These are phyloP conservation scores for Parochlus steinenii DNA, from an alignment of 2,888 invertebrate species.

Conservation along the genomic window DNA sequence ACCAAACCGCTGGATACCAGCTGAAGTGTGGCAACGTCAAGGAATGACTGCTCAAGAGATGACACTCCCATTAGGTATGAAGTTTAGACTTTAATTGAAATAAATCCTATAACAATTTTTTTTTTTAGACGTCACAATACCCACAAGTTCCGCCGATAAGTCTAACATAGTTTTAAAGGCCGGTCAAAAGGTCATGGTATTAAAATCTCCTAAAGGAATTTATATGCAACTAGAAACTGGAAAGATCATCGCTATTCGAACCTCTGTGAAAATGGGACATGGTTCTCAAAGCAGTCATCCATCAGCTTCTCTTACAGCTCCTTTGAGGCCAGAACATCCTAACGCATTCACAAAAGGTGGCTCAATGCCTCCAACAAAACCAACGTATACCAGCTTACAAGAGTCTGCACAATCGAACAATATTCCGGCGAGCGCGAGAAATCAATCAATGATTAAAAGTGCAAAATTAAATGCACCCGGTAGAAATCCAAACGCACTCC, in stretches of 20 bases:
- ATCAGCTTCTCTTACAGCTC: conserved; percentile 24
- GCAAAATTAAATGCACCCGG: no score
- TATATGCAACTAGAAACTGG: conserved; percentile 91
- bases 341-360: not conserved
- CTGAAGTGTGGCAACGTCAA: conserved; percentile 81
- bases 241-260: conserved; percentile 83
- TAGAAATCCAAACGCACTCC: not conserved
- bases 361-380: conserved; percentile 15
- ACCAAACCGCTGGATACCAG: conserved; percentile 61
- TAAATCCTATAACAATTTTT: conserved; percentile 7
- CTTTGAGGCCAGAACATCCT: conserved; percentile 17
- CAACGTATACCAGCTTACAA: no score
- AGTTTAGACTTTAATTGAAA: not conserved
- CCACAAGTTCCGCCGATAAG: conserved; percentile 77
- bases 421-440: no score
- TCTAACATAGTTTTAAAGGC: conserved; percentile 82
- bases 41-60: conserved; percentile 93
- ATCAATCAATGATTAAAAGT: no score
- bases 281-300: conserved; percentile 24
- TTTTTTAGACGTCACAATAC: conserved; percentile 70
- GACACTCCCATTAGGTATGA: conserved; percentile 65
- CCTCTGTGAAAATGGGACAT: conserved; percentile 50
- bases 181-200: conserved; percentile 84
- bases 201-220: conserved; percentile 89
- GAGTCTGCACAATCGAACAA: no score